These are phyloP conservation scores for Synergus japonicus DNA, from an alignment of 2,888 invertebrate species.

Conservation along the genomic window DNA sequence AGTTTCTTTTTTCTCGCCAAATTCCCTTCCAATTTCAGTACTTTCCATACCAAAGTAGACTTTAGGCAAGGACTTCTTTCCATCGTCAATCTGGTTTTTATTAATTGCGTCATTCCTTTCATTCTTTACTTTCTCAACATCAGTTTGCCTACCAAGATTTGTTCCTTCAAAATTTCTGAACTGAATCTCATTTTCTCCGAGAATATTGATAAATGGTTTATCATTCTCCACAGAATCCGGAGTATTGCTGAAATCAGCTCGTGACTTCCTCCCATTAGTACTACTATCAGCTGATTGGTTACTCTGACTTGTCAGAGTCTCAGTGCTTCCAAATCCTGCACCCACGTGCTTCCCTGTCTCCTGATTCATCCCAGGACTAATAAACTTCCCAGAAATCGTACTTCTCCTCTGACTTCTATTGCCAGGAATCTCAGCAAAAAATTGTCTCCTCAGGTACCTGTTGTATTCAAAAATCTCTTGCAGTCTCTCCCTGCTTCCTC, in stretches of 20 bases:
- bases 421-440: slow-evolving; percentile 65
- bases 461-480: slow-evolving; percentile 75
- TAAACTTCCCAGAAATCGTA: slow-evolving; percentile 35
- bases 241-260: slow-evolving; percentile 64
- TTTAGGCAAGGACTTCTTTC: slow-evolving; percentile 37
- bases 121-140: slow-evolving; percentile 2
- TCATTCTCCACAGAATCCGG: slow-evolving; percentile 56
- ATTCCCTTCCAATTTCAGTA: slow-evolving; percentile 19
- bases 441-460: slow-evolving; percentile 69
- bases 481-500: slow-evolving; percentile 70
- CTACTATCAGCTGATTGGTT: slow-evolving; percentile 72
- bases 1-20: neutral
- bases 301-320: slow-evolving; percentile 73
- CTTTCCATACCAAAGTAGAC: slow-evolving; percentile 50
- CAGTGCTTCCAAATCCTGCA: slow-evolving; percentile 72
- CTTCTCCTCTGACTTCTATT: slow-evolving; percentile 20
- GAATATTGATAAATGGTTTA: neutral
- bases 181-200: slow-evolving; percentile 11
- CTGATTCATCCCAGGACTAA: slow-evolving; percentile 16
- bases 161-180: slow-evolving; percentile 4
- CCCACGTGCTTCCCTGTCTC: slow-evolving; percentile 36
- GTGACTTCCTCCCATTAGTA: slow-evolving; percentile 67
- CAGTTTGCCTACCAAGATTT: slow-evolving; percentile 5
- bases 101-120: neutral
- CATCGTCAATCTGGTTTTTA: neutral